Evolutionary conservation across 2,888 invertebrate species (phyloP).

Genomic region (Philereme vetulata): DNA sequence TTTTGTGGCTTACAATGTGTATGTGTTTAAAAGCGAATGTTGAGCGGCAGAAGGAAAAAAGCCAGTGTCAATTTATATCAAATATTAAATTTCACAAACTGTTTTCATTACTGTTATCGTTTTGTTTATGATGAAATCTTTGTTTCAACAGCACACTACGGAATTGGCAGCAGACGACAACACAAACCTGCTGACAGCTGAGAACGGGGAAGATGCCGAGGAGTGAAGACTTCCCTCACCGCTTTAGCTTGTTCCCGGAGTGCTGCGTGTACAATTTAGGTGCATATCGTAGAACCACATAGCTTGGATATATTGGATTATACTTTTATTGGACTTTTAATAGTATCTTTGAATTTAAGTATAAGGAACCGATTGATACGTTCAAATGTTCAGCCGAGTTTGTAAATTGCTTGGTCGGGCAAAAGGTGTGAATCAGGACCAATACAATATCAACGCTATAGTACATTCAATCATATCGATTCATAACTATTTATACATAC

Average conservation of each 20-base stretch:
- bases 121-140: conserved; percentile 13
- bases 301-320: conserved; percentile 27
- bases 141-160: conserved; percentile 58
- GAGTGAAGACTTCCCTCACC: conserved; percentile 55
- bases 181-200: conserved; percentile 76
- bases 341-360: conserved; percentile 17
- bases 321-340: conserved; percentile 23
- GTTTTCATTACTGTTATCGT: too few relatives aligned
- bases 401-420: conserved; percentile 21
- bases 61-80: too few relatives aligned
- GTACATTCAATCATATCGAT: conserved; percentile 1
- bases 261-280: conserved; percentile 60
- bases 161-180: conserved; percentile 77
- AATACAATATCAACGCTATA: conserved; percentile 18
- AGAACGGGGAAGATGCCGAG: conserved; percentile 75
- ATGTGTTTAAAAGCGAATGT: too few relatives aligned
- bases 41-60: too few relatives aligned
- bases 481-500: neutral
- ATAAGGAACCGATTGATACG: conserved; percentile 19
- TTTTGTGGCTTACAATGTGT: too few relatives aligned
- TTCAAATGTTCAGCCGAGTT: conserved; percentile 21
- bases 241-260: conserved; percentile 60
- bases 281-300: conserved; percentile 45
- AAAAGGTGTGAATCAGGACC: conserved; percentile 22
- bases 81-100: too few relatives aligned